Percentiles rank a stretch among this genome's conserved stretches.
phyloP scores from a whole-genome alignment of 2,113 vertebrate species.

The Corythoichthys intestinalis region DNA sequence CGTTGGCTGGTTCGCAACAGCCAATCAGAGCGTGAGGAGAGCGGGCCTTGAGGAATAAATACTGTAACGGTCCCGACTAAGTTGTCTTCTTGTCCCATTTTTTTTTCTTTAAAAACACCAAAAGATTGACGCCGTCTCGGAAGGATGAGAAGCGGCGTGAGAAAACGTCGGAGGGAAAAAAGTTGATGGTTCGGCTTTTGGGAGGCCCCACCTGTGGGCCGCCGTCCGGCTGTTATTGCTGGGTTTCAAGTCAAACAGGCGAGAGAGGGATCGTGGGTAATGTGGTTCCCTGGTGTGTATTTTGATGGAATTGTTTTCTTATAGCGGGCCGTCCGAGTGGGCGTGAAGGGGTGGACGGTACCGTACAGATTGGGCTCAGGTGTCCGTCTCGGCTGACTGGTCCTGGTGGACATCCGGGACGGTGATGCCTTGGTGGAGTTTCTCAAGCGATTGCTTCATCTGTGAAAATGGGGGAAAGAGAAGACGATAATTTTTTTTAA shows the following conservation, averaged over 20 bases:
- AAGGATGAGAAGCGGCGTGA: background rate
- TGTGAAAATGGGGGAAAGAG: slow-evolving; percentile 35
- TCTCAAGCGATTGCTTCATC: slow-evolving; percentile 89
- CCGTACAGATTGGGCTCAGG: slow-evolving; percentile 34
- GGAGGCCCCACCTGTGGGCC: slow-evolving; percentile 46
- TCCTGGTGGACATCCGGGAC: slow-evolving; percentile 73
- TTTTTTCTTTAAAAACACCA: background rate
- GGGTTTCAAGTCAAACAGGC: slow-evolving; percentile 61
- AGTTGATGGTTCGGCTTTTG: background rate
- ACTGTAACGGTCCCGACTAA: slow-evolving; percentile 49
- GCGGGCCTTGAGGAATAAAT: slow-evolving; percentile 64
- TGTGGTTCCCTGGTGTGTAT: slow-evolving; percentile 10
- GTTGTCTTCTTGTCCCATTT: background rate
- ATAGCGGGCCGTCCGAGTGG: background rate
- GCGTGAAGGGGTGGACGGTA: background rate
- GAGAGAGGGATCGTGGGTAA: slow-evolving; percentile 31
- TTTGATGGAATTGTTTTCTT: background rate
- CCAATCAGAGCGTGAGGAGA: slow-evolving; percentile 49
- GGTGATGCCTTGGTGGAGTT: slow-evolving; percentile 80
- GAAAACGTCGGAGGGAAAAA: background rate
- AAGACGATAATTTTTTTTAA: background rate
- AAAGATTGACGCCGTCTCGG: background rate
- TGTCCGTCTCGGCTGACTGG: slow-evolving; percentile 35
- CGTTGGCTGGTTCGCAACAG: slow-evolving; percentile 56
- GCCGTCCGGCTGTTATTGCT: slow-evolving; percentile 54